A percentile compares a stretch with the other conserved stretches of the same genome.
Evolutionary conservation across 2,113 vertebrate species (phyloP).

Genomic region (Nothobranchius kuhntae): DNA sequence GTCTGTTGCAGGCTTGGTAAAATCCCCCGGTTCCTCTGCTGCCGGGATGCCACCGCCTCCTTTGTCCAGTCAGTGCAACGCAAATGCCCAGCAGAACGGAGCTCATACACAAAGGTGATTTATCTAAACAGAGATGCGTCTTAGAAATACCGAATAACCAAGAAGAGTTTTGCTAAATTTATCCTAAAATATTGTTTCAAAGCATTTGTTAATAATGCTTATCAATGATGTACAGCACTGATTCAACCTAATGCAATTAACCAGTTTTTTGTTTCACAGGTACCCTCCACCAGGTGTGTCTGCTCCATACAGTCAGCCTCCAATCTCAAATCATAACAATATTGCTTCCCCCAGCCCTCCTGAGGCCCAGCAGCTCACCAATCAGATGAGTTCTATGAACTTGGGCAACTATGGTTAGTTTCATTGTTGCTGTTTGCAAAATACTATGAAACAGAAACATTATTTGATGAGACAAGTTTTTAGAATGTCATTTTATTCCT

Average conservation of each 20-base stretch:
- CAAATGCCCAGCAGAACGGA: conserved; percentile 79
- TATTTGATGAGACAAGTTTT: not conserved
- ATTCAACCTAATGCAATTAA: not conserved
- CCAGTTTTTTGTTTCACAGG: conserved; percentile 40
- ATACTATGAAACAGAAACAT: too few relatives aligned
- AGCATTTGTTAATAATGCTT: not conserved
- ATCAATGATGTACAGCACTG: not conserved
- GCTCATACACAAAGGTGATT: conserved; percentile 81
- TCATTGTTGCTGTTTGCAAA: not conserved
- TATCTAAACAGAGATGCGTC: not conserved
- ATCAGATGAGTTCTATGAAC: conserved; percentile 87
- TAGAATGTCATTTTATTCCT: not conserved
- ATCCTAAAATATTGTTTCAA: not conserved
- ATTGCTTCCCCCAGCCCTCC: conserved; percentile 64
- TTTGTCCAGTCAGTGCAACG: conserved; percentile 71
- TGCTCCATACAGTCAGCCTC: conserved; percentile 70
- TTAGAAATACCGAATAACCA: not conserved
- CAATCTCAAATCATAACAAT: conserved; percentile 73
- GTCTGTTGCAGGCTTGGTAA: conserved; percentile 78
- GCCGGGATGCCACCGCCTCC: conserved; percentile 70
- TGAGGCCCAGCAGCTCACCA: conserved; percentile 81
- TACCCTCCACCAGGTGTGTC: conserved; percentile 59
- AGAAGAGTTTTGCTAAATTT: not conserved
- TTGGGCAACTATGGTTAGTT: conserved; percentile 86
- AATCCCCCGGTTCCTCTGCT: conserved; percentile 75